phyloP scores from a whole-genome alignment of 2,888 invertebrate genomes.

The Achlya flavicornis region DNA sequence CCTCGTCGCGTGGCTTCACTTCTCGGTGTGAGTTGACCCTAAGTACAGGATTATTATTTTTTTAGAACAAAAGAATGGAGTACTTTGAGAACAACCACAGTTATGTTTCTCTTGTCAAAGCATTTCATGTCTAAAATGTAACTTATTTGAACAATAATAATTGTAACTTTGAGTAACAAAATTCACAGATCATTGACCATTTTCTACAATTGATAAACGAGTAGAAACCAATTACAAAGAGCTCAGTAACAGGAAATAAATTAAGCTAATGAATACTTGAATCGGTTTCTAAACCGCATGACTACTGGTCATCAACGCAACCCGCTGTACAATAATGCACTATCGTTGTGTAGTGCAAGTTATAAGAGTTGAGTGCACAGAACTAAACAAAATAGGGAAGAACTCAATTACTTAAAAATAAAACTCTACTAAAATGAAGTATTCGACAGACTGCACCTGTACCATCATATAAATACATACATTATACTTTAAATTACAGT shows the following conservation, averaged over 20 bases:
- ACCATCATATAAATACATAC: no score
- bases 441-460: no score
- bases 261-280: conserved; percentile 59
- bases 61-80: no score
- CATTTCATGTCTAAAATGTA: background rate
- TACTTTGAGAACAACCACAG: no score
- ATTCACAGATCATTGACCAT: conserved; percentile 19
- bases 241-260: conserved; percentile 62
- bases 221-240: conserved; percentile 48
- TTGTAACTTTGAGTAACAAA: background rate
- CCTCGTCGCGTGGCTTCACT: no score
- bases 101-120: no score
- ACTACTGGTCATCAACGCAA: conserved; percentile 59
- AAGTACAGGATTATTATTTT: no score
- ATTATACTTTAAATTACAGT: no score
- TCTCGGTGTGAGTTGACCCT: no score
- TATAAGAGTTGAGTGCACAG: conserved; percentile 17
- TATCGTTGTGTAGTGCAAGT: conserved; percentile 40
- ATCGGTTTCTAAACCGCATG: conserved; percentile 74
- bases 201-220: conserved; percentile 45
- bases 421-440: no score
- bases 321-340: conserved; percentile 61
- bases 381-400: conserved; percentile 3
- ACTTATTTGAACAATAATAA: background rate
- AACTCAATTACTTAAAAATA: background rate